Conservation (phyloP, 2,888 invertebrate species). For the Drosophila anomelani region DNA sequence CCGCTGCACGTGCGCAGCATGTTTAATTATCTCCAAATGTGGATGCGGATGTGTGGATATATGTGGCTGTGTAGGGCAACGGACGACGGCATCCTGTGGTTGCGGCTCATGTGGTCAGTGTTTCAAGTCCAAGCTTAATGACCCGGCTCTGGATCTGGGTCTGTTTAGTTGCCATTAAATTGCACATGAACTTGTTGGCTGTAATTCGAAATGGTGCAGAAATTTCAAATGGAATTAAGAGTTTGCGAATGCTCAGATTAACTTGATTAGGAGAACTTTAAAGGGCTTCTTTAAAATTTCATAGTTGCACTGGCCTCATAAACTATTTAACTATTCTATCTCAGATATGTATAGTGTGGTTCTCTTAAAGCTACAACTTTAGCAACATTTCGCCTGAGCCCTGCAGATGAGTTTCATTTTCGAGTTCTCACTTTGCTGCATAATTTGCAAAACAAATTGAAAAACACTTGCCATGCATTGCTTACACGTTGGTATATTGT, state of each 20-base stretch:
- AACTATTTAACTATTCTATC: neutral
- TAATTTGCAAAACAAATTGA: slow-evolving; percentile 55
- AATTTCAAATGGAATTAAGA: slow-evolving; percentile 47
- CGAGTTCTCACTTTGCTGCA: slow-evolving; percentile 31
- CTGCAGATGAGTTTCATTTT: slow-evolving; percentile 10
- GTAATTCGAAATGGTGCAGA: slow-evolving; percentile 12
- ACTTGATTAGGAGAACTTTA: slow-evolving; percentile 9
- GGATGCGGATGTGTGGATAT: slow-evolving; percentile 9
- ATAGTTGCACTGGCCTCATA: neutral
- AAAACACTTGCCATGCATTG: slow-evolving; percentile 45
- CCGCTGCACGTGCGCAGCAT: slow-evolving; percentile 77
- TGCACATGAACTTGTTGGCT: slow-evolving; percentile 28
- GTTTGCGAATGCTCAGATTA: slow-evolving; percentile 20
- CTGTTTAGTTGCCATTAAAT: slow-evolving; percentile 50
- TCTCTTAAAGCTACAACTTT: neutral
- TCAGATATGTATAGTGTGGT: neutral
- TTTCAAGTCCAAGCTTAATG: slow-evolving; percentile 53
- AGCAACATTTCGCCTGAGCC: neutral
- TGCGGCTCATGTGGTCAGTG: slow-evolving; percentile 53
- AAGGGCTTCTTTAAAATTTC: neutral
- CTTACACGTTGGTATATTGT: slow-evolving; percentile 21
- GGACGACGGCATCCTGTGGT: slow-evolving; percentile 57
- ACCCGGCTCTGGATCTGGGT: slow-evolving; percentile 42
- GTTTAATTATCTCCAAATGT: slow-evolving; percentile 67
- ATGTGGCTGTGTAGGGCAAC: slow-evolving; percentile 10